Base-by-base conservation (phyloP, 2,888 invertebrate genomes). In the Ochropleura leucogaster region DNA sequence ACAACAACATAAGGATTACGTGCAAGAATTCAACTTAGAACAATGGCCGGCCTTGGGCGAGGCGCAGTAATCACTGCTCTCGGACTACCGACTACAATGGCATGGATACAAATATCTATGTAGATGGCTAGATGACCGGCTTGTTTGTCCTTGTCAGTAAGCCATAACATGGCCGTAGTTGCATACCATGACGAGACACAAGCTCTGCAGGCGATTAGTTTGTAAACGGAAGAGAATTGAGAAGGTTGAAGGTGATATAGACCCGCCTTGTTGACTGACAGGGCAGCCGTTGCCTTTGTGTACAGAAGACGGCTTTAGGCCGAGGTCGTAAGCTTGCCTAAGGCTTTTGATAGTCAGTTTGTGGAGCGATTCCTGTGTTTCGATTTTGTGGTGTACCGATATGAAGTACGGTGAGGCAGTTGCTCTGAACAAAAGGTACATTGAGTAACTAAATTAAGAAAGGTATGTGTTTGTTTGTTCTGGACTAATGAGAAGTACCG, bases 11-110 rank as follows among this genome's bases (percentile, higher is more conserved):
- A 85, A 80, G 89, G 91, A 93, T 93, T 92, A 93, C 93, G 95
- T 95, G 95, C 92, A 94, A 93, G 94, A 94, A 94, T 95, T 92
- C 91, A 90, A 88, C 91, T 90, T 91, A 92, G 93, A 96, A 96
- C 96, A 95, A 95, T 95, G 84, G 92, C 73, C 92, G 94, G 94
- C 95, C 96, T 95, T 94, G 94, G 93, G 94, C 94, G 87, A 89
- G 89, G 90, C 92, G 91, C 88, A 91, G 94, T 93, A 95, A 95
- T 95, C 96, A 95, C 90, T 88, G 92, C 88, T 88, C 89, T 87
- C 86, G 88, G 88, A 88, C 89, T 62, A 84, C 72, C 76, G 77
- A 76, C 72, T 77, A 88, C 87, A 88, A 87, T 83, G 60, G 82
- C 68, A 60, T 65, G 69, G 79, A 42, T 79, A 85, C 75, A 81